Evolutionary conservation across 1,140 invertebrate species (phyloP).

Genomic region (Myzus persicae): DNA sequence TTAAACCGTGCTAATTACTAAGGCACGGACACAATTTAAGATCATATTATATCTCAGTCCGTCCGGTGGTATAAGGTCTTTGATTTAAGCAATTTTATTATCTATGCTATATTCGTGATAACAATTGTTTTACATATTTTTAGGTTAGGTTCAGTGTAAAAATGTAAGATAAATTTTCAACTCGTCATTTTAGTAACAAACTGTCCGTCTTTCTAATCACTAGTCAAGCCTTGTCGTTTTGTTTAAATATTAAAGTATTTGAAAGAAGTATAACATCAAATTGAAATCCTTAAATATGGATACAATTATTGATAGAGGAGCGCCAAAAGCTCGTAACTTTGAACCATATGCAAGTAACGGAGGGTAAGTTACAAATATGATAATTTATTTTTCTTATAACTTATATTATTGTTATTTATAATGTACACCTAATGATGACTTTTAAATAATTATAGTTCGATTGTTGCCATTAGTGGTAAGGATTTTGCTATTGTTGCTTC

Average conservation of each 20-base stretch:
- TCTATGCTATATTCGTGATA: too few relatives aligned
- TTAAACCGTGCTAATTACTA: too few relatives aligned
- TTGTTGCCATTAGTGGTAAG: conserved; percentile 92
- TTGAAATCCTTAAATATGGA: not conserved
- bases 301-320: conserved; percentile 51
- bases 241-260: not conserved
- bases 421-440: not conserved
- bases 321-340: conserved; percentile 6
- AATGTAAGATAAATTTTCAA: not conserved
- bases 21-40: too few relatives aligned
- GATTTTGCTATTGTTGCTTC: conserved; percentile 86
- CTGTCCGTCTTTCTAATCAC: not conserved
- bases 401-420: not conserved
- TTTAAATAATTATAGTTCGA: conserved; percentile 69
- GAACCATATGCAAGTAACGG: conserved; percentile 56
- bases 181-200: conserved; percentile 38
- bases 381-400: not conserved
- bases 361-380: conserved; percentile 17
- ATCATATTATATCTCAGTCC: too few relatives aligned
- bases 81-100: too few relatives aligned
- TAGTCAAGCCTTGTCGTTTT: too few relatives aligned
- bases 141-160: not conserved
- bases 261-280: too few relatives aligned
- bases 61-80: too few relatives aligned
- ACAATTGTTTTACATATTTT: not conserved